Conservation (phyloP, 2,113 vertebrate genomes). For the Sceloporus undulatus region DNA sequence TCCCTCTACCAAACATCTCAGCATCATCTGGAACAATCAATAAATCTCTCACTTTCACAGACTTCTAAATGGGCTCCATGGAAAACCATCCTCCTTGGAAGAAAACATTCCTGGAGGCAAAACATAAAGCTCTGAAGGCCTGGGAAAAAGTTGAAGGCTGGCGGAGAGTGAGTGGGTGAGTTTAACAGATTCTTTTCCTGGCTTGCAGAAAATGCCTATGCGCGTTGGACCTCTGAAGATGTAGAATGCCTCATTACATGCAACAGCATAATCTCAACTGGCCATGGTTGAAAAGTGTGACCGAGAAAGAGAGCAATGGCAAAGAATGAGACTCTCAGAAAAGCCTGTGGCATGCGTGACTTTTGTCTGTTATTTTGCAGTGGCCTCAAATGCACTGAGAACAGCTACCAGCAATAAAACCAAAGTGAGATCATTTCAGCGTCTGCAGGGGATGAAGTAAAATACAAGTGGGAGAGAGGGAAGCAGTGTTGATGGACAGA, state of each 20-base stretch:
- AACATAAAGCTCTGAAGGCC: background rate
- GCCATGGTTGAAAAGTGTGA: fast-evolving
- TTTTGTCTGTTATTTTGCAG: background rate
- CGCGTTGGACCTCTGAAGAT: background rate
- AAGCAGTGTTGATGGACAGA: background rate
- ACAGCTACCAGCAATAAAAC: background rate
- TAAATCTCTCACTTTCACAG: background rate
- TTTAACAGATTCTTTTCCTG: background rate
- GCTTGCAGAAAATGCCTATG: background rate
- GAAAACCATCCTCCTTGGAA: background rate
- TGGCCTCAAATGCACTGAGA: background rate
- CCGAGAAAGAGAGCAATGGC: background rate
- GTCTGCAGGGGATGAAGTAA: background rate
- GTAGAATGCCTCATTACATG: background rate
- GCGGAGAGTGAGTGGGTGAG: background rate
- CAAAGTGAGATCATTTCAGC: background rate
- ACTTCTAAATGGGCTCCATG: background rate
- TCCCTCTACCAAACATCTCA: background rate
- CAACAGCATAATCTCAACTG: background rate
- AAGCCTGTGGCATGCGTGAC: background rate
- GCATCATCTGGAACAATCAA: background rate
- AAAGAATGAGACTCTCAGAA: background rate
- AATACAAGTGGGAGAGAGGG: background rate
- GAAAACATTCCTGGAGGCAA: background rate
- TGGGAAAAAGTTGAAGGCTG: background rate